phyloP scores from a whole-genome alignment of 2,113 vertebrate species.

The Mustela nigripes region DNA sequence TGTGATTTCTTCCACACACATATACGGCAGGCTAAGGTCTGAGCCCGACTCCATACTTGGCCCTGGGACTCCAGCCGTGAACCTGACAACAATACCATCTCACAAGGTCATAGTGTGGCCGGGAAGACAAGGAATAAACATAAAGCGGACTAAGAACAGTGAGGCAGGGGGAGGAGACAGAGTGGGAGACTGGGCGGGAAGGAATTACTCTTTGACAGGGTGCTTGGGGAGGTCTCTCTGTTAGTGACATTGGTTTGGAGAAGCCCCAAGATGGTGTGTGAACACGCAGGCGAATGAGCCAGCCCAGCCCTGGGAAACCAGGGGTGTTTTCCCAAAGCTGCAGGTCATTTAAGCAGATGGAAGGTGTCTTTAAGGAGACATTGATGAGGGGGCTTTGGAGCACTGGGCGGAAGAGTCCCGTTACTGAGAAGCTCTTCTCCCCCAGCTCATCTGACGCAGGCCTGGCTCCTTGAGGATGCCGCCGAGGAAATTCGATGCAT shows the following conservation, averaged over 20 bases:
- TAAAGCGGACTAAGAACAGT: background rate
- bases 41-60: background rate
- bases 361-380: background rate
- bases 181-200: background rate
- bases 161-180: background rate
- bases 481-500: background rate
- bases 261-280: background rate
- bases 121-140: background rate
- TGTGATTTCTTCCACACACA: background rate
- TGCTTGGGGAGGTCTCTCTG: background rate
- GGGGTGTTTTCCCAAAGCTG: background rate
- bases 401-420: accelerated
- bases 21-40: background rate
- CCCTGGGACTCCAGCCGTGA: background rate
- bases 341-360: background rate
- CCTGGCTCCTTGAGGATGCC: background rate
- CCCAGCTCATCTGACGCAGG: background rate
- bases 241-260: background rate
- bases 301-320: background rate
- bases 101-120: accelerated
- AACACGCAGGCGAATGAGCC: background rate
- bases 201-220: background rate
- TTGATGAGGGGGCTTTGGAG: background rate
- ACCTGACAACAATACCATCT: background rate
- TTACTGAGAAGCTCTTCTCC: too few species aligned